Conservation (phyloP, 2,113 vertebrate genomes). For the Peromyscus californicus region DNA sequence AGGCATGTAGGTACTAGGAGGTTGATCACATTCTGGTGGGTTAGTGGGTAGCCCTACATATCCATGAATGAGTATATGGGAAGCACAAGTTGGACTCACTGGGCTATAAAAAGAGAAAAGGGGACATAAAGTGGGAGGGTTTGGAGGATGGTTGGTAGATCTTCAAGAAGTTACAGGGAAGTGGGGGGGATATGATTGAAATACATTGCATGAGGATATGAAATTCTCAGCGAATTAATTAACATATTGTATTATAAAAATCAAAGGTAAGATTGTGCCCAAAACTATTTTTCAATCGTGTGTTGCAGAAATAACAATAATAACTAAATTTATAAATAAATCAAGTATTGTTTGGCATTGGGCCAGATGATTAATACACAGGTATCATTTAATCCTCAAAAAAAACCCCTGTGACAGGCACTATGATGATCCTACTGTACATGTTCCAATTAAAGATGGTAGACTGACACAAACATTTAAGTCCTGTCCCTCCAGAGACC, state of each 20-base stretch:
- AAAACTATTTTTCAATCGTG: neutral
- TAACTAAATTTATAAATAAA: slow-evolving; percentile 33
- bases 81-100: neutral
- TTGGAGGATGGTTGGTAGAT: neutral
- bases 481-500: slow-evolving; percentile 63
- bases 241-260: neutral
- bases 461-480: slow-evolving; percentile 70
- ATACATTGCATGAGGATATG: neutral
- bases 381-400: slow-evolving; percentile 59
- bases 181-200: neutral
- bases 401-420: slow-evolving; percentile 8
- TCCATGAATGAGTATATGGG: neutral
- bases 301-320: slow-evolving; percentile 4
- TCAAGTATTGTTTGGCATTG: neutral
- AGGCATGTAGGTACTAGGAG: neutral
- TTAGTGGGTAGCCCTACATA: neutral
- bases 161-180: neutral
- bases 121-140: too few relatives aligned
- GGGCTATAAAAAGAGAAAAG: neutral
- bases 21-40: neutral
- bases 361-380: slow-evolving; percentile 1
- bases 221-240: neutral
- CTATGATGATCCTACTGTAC: slow-evolving; percentile 5
- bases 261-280: neutral
- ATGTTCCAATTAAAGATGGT: slow-evolving; percentile 66